phyloP scores from a whole-genome alignment of 1,140 invertebrate genomes.

The Drosophila equinoxialis region DNA sequence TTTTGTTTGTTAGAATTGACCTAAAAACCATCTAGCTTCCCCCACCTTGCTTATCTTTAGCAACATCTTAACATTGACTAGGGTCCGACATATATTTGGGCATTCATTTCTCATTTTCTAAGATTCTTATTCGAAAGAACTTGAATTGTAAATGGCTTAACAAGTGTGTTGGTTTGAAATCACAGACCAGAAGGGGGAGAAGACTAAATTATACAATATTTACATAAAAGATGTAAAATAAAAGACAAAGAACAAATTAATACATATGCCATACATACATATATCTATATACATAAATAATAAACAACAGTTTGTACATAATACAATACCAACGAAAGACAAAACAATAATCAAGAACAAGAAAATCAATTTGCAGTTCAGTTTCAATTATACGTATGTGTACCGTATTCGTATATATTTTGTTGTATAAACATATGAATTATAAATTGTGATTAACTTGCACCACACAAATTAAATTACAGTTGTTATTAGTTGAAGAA shows the following conservation, averaged over 20 bases:
- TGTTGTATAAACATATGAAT: not conserved
- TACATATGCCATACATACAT: slow-evolving; percentile 41
- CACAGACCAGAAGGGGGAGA: not conserved
- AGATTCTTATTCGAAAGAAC: not conserved
- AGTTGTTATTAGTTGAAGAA: slow-evolving; percentile 43
- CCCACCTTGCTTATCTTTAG: not conserved
- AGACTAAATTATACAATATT: slow-evolving; percentile 17
- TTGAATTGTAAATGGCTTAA: not conserved
- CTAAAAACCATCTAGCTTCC: not conserved
- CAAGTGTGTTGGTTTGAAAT: not conserved
- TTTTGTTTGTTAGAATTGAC: slow-evolving; percentile 8
- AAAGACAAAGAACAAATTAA: slow-evolving; percentile 35
- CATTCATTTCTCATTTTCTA: not conserved
- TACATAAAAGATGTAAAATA: slow-evolving; percentile 25
- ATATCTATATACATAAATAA: slow-evolving; percentile 28
- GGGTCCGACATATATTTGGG: not conserved
- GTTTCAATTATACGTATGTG: slow-evolving; percentile 12
- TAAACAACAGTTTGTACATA: slow-evolving; percentile 56
- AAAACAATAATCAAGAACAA: slow-evolving; percentile 1
- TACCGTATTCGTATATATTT: not conserved
- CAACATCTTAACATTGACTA: not conserved
- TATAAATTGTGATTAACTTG: slow-evolving; percentile 55
- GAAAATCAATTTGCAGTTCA: slow-evolving; percentile 30
- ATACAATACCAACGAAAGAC: slow-evolving; percentile 26
- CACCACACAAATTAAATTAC: slow-evolving; percentile 54